phyloP scores from a whole-genome alignment of 2,797 vertebrate species.

The Allobates femoralis region DNA sequence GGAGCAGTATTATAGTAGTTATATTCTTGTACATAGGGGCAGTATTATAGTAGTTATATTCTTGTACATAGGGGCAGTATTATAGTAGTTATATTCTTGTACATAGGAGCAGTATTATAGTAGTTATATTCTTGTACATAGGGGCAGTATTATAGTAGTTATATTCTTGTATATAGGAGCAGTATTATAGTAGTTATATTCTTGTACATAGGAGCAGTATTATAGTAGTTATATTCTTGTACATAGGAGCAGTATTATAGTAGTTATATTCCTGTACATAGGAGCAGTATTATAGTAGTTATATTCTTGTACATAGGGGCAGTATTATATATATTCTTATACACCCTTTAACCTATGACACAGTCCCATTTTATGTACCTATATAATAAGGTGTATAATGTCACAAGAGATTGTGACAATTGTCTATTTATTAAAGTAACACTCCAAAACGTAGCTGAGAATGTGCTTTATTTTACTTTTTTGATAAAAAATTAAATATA shows the following conservation, averaged over 20 bases:
- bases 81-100: slow-evolving; percentile 1
- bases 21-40: too few species aligned
- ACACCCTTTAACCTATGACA: not conserved
- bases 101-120: not conserved
- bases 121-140: not conserved
- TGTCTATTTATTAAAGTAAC: not conserved
- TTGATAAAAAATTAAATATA: slow-evolving; percentile 87
- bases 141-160: not conserved
- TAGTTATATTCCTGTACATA: not conserved
- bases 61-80: too few species aligned
- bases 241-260: not conserved
- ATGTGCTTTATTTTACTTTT: slow-evolving; percentile 62
- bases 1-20: too few species aligned
- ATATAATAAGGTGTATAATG: not conserved
- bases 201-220: not conserved
- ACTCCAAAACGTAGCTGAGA: not conserved
- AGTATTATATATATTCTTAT: not conserved
- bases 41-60: too few species aligned
- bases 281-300: not conserved
- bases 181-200: not conserved
- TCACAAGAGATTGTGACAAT: not conserved
- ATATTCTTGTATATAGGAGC: not conserved
- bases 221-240: not conserved
- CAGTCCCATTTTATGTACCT: not conserved
- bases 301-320: not conserved